Evolutionary conservation across 2,797 vertebrate species (phyloP).

Genomic region (Spinus pinus): DNA sequence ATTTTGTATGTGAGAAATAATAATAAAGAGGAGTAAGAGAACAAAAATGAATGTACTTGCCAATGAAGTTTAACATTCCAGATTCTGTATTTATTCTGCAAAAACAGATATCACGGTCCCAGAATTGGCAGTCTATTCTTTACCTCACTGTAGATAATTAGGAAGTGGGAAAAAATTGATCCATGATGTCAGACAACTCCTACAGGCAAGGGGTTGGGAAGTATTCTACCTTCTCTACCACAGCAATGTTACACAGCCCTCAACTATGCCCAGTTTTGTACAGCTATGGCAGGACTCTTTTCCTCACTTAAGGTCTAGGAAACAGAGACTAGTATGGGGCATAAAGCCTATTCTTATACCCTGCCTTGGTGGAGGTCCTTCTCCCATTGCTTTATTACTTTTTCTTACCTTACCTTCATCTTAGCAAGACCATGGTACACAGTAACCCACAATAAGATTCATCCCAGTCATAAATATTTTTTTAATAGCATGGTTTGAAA

Average conservation of each 20-base stretch:
- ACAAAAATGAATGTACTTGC: background rate
- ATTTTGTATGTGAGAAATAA: background rate
- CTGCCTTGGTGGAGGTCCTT: background rate
- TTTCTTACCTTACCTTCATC: background rate
- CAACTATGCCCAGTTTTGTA: background rate
- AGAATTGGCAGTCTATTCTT: background rate
- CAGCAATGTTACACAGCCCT: background rate
- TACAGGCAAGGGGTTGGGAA: accelerated
- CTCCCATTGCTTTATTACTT: background rate
- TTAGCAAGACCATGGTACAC: background rate
- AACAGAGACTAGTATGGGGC: background rate
- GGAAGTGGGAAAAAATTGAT: background rate
- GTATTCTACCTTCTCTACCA: background rate
- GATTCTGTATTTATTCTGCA: background rate
- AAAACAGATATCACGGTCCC: background rate
- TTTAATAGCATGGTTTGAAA: background rate
- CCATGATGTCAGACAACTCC: background rate
- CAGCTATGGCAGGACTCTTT: background rate
- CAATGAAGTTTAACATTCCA: background rate
- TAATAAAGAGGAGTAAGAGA: background rate
- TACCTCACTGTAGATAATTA: background rate
- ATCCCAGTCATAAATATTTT: background rate
- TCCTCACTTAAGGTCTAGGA: background rate
- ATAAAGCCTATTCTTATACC: background rate
- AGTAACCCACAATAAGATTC: background rate